phyloP scores from a whole-genome alignment of 2,888 invertebrate species.

The Synanthedon vespiformis region DNA sequence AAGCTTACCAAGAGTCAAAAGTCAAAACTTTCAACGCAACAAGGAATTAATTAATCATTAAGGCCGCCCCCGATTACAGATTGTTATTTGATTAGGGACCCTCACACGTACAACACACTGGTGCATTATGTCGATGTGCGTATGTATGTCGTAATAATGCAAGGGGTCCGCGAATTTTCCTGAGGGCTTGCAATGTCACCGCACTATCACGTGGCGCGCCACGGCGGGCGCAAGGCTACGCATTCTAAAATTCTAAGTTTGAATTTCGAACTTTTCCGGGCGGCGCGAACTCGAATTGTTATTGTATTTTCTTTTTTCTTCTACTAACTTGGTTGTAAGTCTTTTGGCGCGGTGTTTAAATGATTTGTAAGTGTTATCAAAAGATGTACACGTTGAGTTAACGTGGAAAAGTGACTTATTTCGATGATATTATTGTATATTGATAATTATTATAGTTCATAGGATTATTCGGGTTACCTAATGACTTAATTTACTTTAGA shows the following conservation, averaged over 20 bases:
- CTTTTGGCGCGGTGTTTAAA: no score
- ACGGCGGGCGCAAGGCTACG: slow-evolving; percentile 56
- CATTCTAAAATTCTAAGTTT: slow-evolving; percentile 33
- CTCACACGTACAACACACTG: slow-evolving; percentile 15
- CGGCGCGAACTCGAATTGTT: slow-evolving; percentile 7
- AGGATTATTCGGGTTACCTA: no score
- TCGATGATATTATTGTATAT: background rate
- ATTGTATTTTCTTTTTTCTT: background rate
- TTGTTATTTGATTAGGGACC: slow-evolving; percentile 50
- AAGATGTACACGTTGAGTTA: no score
- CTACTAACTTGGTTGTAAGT: background rate
- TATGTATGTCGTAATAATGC: slow-evolving; percentile 22
- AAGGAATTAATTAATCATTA: slow-evolving; percentile 59
- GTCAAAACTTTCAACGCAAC: slow-evolving; percentile 29
- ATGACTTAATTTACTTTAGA: no score
- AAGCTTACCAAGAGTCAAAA: slow-evolving; percentile 24
- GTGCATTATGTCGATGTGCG: background rate
- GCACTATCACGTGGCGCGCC: slow-evolving; percentile 59
- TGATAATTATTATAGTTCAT: background rate
- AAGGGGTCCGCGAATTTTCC: slow-evolving; percentile 53
- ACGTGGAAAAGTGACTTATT: background rate
- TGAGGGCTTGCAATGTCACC: slow-evolving; percentile 47
- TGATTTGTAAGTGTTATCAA: no score
- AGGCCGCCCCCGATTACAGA: slow-evolving; percentile 38
- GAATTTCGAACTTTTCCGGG: slow-evolving; percentile 12